Evolutionary conservation across 2,797 vertebrate genomes (phyloP), one percentile per base, ranked within the genome.

Genomic region (Alcedo quadribrachys): DNA sequence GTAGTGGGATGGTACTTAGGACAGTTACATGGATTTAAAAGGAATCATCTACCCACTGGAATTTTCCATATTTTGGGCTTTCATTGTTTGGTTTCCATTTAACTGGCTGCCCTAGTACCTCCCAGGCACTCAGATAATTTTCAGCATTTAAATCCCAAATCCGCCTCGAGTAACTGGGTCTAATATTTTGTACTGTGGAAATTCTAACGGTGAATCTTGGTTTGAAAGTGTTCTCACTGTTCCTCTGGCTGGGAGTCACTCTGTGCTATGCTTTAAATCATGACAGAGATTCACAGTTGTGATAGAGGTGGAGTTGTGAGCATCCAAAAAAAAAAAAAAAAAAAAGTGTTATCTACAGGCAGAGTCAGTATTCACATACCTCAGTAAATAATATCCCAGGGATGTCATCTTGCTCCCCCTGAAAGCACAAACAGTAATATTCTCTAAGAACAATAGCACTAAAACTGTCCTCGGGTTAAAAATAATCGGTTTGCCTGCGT

Each of bases 381-480:
- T 74, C 74, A 19, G 83, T 78, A 93, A 89, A 92, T 85, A 85
- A 85, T 9, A 78, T 81, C 81, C 71, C 45, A 8, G 66, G 75
- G 46, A 77, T 86, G 83, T 94, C 88, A 80, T 55, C 65, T 28
- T 37, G n/a, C 84, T 89, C 80, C 51, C 58, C 57, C 79, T 90
- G 94, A 58, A 92, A 94, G 62, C 79, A 63, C 84, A 75, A 51
- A 54, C 69, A 81, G 78, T 66, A 85, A 78, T 85, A 82, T 76
- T 54, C 40, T 75, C 71, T 78, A 90, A 90, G 93, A 96, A 96
- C 95, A 96, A 96, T 93, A 92, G 88, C 96, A 96, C 95, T 96
- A 94, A 96, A 94, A 51, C 93, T 94, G 93, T 94, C 90, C 88
- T 90, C 32, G 28, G 55, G 81, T 90, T 94, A 81, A 85, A 94